Evolutionary conservation across 2,797 vertebrate genomes (phyloP).

Genomic region (Megaceryle alcyon): DNA sequence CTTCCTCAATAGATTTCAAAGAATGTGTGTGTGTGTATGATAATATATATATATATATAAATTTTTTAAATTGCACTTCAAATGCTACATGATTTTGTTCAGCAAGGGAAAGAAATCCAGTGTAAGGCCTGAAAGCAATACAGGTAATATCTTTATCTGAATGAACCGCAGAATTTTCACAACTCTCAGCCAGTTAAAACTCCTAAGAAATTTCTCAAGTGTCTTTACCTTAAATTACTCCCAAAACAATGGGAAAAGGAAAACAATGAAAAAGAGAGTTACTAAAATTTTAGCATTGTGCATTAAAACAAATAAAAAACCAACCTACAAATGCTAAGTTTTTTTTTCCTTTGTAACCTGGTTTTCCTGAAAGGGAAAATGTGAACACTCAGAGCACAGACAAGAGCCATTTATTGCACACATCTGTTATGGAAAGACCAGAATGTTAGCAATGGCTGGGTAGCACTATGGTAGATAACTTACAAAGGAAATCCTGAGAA

Average conservation of each 20-base stretch:
- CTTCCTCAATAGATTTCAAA: not conserved
- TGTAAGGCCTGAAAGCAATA: not conserved
- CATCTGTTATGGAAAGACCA: not conserved
- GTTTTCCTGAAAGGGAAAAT: not conserved
- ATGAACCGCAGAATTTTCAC: not conserved
- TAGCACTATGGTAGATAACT: not conserved
- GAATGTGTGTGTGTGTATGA: too few relatives aligned
- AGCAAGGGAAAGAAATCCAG: not conserved
- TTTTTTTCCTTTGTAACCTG: not conserved
- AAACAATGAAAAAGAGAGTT: not conserved
- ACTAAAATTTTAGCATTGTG: not conserved
- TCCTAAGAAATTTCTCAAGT: not conserved
- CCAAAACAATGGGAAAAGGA: not conserved
- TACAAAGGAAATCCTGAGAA: not conserved
- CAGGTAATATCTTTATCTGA: not conserved
- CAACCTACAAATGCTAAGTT: not conserved
- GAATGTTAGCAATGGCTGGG: not conserved
- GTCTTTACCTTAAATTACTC: not conserved
- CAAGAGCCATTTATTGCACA: not conserved
- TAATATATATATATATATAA: too few relatives aligned
- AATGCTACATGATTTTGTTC: not conserved
- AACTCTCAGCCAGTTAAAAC: not conserved
- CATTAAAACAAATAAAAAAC: not conserved
- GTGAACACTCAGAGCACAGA: not conserved
- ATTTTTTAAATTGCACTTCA: not conserved